phyloP scores from a whole-genome alignment of 1,140 invertebrate genomes.

The Tigriopus japonicus region DNA sequence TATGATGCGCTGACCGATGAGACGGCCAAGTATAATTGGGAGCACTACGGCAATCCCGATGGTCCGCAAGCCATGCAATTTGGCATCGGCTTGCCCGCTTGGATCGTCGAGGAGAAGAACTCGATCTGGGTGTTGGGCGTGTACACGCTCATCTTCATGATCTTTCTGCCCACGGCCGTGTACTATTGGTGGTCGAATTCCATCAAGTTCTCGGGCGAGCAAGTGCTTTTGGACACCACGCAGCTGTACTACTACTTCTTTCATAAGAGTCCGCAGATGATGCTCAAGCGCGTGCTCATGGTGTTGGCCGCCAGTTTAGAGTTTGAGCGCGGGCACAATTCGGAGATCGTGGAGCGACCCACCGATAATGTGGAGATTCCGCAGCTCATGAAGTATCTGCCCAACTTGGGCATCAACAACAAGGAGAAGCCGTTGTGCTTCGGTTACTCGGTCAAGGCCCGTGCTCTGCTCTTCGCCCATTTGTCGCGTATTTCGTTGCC shows the following conservation, averaged over 20 bases:
- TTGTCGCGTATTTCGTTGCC: conserved; percentile 60
- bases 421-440: conserved; percentile 80
- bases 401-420: conserved; percentile 82
- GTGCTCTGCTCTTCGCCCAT: conserved; percentile 85
- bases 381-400: conserved; percentile 71
- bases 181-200: conserved; percentile 98
- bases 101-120: conserved; percentile 99
- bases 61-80: conserved; percentile 96
- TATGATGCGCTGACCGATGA: conserved; percentile 80
- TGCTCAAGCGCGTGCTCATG: conserved; percentile 85
- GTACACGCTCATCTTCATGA: conserved; percentile 93
- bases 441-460: conserved; percentile 88
- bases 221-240: conserved; percentile 82
- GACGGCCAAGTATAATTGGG: conserved; percentile 89
- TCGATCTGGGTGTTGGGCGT: conserved; percentile 86
- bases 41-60: conserved; percentile 98
- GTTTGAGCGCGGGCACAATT: conserved; percentile 83
- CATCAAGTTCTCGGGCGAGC: conserved; percentile 82
- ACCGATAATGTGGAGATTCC: conserved; percentile 91
- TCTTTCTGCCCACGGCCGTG: conserved; percentile 33
- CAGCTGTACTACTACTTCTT: conserved; percentile 91
- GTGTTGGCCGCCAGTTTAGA: conserved; percentile 86
- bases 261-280: conserved; percentile 84
- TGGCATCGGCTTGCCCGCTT: conserved; percentile 95
- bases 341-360: conserved; percentile 68